These are phyloP conservation scores for Petrosia ficiformis DNA, from an alignment of 37 sponge, comb jelly and placozoan genomes.

Conservation along the genomic window DNA sequence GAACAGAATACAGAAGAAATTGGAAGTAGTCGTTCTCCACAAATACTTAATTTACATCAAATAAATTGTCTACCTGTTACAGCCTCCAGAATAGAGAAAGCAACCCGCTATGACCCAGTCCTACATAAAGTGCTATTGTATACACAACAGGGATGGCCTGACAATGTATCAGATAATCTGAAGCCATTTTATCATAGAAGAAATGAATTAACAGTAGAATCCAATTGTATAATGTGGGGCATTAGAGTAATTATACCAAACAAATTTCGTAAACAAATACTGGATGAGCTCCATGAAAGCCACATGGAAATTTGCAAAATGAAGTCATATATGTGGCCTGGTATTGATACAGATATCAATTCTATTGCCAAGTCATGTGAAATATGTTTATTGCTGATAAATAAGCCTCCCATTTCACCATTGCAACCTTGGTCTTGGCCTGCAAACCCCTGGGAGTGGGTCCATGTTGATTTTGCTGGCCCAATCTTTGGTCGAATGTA, in stretches of 20 bases:
- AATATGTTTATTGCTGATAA: neutral
- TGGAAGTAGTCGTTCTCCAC: neutral
- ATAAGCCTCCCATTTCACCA: too few species aligned
- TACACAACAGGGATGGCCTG: neutral
- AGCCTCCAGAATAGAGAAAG: neutral
- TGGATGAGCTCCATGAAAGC: too few species aligned
- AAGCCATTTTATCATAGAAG: neutral
- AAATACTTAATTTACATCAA: neutral
- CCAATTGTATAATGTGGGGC: neutral
- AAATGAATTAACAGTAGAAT: neutral
- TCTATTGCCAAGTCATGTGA: neutral
- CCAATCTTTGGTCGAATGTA: too few species aligned
- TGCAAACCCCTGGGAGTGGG: too few species aligned
- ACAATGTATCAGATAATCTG: neutral
- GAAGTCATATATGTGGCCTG: slow-evolving; percentile 41
- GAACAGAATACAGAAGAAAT: neutral
- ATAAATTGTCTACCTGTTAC: neutral
- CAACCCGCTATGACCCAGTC: neutral
- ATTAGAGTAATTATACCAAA: neutral
- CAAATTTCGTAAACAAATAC: neutral
- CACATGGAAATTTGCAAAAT: too few species aligned
- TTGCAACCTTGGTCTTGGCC: too few species aligned
- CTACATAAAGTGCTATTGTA: neutral
- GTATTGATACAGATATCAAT: slow-evolving; percentile 16
- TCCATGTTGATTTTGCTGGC: too few species aligned